Conservation (phyloP, 2,888 invertebrate species). For the Drosophila nigritarsus region DNA sequence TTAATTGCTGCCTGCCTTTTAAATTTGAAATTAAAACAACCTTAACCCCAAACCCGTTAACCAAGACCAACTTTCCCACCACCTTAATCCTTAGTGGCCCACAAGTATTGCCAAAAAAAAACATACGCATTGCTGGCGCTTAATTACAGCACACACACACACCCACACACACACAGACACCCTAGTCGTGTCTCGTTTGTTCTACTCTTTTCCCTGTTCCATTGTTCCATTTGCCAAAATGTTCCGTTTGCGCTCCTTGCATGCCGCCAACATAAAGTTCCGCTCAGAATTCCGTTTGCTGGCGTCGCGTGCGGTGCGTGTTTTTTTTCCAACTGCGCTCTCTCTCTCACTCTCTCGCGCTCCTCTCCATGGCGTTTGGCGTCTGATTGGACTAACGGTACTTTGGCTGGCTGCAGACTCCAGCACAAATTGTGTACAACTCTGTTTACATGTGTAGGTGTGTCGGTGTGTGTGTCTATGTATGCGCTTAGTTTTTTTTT, state of each 20-base stretch:
- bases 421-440: constrained; percentile 30
- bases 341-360: neutral
- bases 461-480: constrained; percentile 19
- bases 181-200: constrained; percentile 15
- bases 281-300: constrained; percentile 79
- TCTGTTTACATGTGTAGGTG: constrained; percentile 26
- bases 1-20: constrained; percentile 73
- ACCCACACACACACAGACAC: neutral
- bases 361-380: neutral
- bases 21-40: constrained; percentile 72
- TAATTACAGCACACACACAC: constrained; percentile 53
- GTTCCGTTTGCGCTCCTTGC: constrained; percentile 58
- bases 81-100: neutral
- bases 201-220: constrained; percentile 29
- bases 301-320: constrained; percentile 78
- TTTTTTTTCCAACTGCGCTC: constrained; percentile 20
- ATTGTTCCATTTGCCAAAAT: constrained; percentile 58
- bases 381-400: constrained; percentile 65
- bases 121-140: constrained; percentile 53
- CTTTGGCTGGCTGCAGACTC: constrained; percentile 53
- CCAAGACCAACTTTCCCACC: constrained; percentile 1
- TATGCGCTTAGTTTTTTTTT: constrained; percentile 19
- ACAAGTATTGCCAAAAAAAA: constrained; percentile 32
- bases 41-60: constrained; percentile 35
- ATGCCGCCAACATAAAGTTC: constrained; percentile 36